Conservation (phyloP, 2,113 vertebrate genomes). For the Chloebia gouldiae region DNA sequence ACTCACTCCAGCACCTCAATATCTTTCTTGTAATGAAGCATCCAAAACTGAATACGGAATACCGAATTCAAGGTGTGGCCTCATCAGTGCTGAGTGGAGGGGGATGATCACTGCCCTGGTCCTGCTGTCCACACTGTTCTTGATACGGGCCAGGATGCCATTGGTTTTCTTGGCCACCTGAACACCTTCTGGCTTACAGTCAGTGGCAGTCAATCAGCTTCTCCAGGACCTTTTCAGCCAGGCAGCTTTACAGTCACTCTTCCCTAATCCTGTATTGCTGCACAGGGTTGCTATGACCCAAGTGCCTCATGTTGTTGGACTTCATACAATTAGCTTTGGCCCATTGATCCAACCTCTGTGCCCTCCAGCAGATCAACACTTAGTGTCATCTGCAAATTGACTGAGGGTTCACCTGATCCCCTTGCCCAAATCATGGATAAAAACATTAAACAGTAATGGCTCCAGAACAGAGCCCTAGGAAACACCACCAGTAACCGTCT, state of each 20-base stretch:
- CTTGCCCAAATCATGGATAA: accelerated
- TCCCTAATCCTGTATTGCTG: background rate
- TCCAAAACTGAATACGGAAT: background rate
- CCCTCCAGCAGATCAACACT: background rate
- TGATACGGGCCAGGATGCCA: background rate
- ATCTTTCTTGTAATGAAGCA: background rate
- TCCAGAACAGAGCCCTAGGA: background rate
- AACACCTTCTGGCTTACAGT: background rate
- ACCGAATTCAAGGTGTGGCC: background rate
- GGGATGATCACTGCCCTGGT: background rate
- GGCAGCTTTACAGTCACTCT: background rate
- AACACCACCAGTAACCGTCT: background rate
- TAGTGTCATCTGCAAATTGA: background rate
- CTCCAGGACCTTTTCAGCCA: background rate
- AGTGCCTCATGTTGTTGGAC: background rate
- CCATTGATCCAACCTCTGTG: background rate
- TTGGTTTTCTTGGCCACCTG: background rate
- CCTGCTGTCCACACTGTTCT: background rate
- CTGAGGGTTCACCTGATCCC: background rate
- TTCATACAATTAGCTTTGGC: background rate
- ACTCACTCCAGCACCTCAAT: background rate
- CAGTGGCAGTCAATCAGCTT: background rate
- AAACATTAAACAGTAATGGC: background rate
- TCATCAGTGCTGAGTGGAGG: background rate
- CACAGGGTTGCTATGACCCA: background rate